Conservation (phyloP, 2,113 vertebrate species). For the Menura novaehollandiae region DNA sequence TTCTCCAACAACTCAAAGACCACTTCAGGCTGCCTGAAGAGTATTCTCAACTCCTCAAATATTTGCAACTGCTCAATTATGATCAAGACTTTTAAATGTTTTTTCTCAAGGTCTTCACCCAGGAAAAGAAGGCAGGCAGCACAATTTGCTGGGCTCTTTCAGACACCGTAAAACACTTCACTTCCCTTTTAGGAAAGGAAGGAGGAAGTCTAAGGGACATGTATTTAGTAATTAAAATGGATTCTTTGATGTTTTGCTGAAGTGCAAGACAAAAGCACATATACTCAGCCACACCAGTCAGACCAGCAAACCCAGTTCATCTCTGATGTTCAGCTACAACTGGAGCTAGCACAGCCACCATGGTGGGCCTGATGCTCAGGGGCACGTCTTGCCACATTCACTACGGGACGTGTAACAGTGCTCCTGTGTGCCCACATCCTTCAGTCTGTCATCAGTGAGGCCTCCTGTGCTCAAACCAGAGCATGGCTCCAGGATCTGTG, state of each 20-base stretch:
- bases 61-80: neutral
- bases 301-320: neutral
- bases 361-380: accelerated
- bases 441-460: accelerated
- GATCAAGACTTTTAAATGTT: neutral
- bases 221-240: neutral
- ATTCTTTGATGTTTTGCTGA: neutral
- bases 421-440: neutral
- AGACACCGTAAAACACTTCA: accelerated
- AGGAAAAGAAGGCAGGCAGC: neutral
- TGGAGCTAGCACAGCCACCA: neutral
- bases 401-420: accelerated
- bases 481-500: accelerated
- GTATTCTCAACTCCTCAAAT: neutral
- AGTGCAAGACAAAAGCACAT: neutral
- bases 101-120: neutral
- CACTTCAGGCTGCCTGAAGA: neutral
- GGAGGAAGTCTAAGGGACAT: neutral
- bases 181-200: neutral
- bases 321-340: neutral
- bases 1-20: neutral
- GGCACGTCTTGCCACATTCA: neutral
- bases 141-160: neutral
- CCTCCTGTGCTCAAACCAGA: neutral
- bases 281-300: neutral